These are phyloP conservation scores for Papilio polyxenes DNA, from an alignment of 1,140 invertebrate genomes.

Conservation along the genomic window DNA sequence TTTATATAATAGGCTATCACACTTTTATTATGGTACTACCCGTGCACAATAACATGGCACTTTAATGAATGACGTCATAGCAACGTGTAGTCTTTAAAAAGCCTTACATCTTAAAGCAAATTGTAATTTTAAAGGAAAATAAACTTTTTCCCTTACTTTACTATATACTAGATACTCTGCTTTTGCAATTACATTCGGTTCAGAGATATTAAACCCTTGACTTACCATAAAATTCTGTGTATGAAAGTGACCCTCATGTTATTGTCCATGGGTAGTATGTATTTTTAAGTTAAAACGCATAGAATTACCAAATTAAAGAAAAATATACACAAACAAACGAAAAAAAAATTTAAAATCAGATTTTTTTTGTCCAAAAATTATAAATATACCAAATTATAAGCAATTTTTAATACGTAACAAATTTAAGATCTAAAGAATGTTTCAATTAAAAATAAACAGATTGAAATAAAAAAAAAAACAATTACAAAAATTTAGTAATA, in stretches of 20 bases:
- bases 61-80: not conserved
- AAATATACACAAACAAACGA: not conserved
- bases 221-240: too few relatives aligned
- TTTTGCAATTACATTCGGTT: too few relatives aligned
- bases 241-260: not conserved
- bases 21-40: slow-evolving; percentile 22
- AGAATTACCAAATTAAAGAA: not conserved
- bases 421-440: too few relatives aligned
- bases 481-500: not conserved
- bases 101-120: not conserved
- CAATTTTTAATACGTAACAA: too few relatives aligned
- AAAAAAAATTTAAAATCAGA: not conserved
- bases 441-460: not conserved
- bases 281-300: not conserved
- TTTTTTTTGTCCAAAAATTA: not conserved
- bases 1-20: slow-evolving; percentile 34
- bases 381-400: not conserved
- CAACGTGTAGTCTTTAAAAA: not conserved
- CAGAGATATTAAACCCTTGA: too few relatives aligned
- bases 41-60: not conserved
- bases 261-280: not conserved
- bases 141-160: too few relatives aligned
- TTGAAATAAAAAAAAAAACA: not conserved
- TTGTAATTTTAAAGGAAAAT: not conserved
- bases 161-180: too few relatives aligned